Base-by-base conservation (phyloP, 2,113 vertebrate species). In the Tangachromis dhanisi region DNA sequence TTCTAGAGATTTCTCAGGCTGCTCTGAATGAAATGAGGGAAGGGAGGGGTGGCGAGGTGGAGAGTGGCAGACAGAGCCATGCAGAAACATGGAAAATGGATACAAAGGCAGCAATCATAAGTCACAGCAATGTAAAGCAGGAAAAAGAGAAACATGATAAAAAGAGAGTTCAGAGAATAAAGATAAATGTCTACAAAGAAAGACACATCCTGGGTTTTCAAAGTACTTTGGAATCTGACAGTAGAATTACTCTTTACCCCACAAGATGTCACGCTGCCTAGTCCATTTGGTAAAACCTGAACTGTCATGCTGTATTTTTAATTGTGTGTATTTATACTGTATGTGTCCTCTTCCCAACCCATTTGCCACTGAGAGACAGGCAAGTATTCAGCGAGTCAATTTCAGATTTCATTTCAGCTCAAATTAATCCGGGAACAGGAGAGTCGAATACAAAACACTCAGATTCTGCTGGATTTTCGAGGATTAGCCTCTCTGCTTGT, bases 341-440 rank as follows among this genome's bases (percentile, higher is more conserved):
- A 21, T 17, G 8, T 35, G 53, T 81, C 81, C 61, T 80, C 84
- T 71, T 49, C 81, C 14, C 5, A 17, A 13, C 59, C 61, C 53
- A 66, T 90, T 84, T 84, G 76, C 26, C 78, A 76, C 17, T 4
- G 83, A 90, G 84, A 91, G 79, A 66, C 85, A 59, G 85, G 51
- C 13, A 38, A 51, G 59, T 57, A 57, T 81, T 81, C 91, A 82
- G 13, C 21, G 4, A 89, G 61, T 71, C 90, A 90, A 91, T 94
- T 91, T 91, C 82, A 91, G 83, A 89, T 88, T 90, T 92, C 73
- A 93, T 89, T 91, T 83, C 7, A 24, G 55, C 66, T 85, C 87
- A 90, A 68, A 89, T 88, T 66, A 90, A 90, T 87, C 87, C 66
- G 26, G 81, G 40, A 85, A 61, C 81, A 49, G 42, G 78, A 91